Conservation (phyloP, 2,888 invertebrate species). For the Keiferia lycopersicella region DNA sequence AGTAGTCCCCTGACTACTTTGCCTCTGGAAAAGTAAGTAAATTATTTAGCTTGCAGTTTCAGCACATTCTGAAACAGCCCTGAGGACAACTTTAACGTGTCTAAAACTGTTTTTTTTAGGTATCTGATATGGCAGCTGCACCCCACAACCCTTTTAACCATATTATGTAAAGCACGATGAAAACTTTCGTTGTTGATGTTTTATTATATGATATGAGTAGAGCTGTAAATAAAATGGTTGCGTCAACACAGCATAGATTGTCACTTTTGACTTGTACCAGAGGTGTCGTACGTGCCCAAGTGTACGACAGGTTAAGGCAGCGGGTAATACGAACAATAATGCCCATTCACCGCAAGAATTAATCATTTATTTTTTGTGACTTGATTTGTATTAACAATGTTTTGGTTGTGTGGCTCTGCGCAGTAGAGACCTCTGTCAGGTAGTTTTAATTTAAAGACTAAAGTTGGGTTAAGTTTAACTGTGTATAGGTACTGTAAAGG, state of each 20-base stretch:
- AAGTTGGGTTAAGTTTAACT: no score
- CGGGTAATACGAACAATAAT: constrained; percentile 24
- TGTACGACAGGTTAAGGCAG: background rate
- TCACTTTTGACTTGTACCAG: background rate
- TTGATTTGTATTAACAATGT: background rate
- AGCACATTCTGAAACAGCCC: no score
- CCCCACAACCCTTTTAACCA: no score
- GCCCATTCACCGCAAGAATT: constrained; percentile 27
- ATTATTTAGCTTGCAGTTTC: no score
- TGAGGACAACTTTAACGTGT: no score
- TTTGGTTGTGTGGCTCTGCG: background rate
- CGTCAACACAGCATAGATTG: background rate
- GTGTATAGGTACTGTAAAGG: no score
- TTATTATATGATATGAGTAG: background rate
- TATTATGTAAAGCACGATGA: no score
- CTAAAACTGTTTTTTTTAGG: no score
- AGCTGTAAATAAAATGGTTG: constrained; percentile 2
- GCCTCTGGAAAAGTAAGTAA: no score
- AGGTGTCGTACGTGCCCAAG: constrained; percentile 27
- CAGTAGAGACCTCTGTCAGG: background rate
- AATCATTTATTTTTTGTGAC: background rate
- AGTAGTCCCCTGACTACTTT: no score
- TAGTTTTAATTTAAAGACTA: background rate
- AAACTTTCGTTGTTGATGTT: no score
- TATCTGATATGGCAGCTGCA: no score